Conservation (phyloP, 2,113 vertebrate species). For the Myodes glareolus region DNA sequence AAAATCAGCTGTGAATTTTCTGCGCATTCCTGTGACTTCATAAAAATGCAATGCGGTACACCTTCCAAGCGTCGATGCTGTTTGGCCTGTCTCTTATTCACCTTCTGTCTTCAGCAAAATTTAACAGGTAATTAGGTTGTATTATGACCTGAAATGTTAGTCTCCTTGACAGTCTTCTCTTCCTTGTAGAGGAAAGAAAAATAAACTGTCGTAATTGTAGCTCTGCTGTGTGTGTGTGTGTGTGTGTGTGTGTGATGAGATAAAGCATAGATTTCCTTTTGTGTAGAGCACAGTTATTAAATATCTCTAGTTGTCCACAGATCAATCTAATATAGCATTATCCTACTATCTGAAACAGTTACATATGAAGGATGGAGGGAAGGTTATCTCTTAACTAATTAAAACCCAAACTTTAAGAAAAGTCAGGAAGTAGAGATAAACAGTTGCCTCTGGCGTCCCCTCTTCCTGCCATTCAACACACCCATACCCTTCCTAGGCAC, state of each 20-base stretch:
- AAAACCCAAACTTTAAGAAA: constrained; percentile 13
- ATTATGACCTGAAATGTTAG: constrained; percentile 47
- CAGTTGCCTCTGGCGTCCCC: neutral
- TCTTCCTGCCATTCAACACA: neutral
- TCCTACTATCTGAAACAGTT: constrained; percentile 25
- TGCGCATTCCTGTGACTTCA: constrained; percentile 31
- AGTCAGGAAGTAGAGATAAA: neutral
- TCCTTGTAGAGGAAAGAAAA: constrained; percentile 44
- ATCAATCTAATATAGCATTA: constrained; percentile 15
- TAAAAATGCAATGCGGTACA: constrained; percentile 25
- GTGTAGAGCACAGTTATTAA: neutral
- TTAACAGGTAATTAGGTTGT: constrained; percentile 26
- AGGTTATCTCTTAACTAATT: constrained; percentile 29
- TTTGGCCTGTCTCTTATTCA: constrained; percentile 32
- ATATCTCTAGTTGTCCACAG: neutral
- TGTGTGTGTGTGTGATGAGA: neutral
- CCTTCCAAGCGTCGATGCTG: constrained; percentile 4
- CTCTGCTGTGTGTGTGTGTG: neutral
- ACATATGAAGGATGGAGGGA: neutral
- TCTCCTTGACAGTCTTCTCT: constrained; percentile 49
- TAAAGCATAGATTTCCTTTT: constrained; percentile 27
- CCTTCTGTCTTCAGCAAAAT: constrained; percentile 57
- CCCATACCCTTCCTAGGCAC: neutral
- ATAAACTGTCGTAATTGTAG: neutral
- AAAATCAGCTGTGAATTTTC: constrained; percentile 44